Evolutionary conservation across 23 tunicate species (phyloP), one percentile per base, ranked within the genome.

Genomic region (Trididemnum nubilum): DNA sequence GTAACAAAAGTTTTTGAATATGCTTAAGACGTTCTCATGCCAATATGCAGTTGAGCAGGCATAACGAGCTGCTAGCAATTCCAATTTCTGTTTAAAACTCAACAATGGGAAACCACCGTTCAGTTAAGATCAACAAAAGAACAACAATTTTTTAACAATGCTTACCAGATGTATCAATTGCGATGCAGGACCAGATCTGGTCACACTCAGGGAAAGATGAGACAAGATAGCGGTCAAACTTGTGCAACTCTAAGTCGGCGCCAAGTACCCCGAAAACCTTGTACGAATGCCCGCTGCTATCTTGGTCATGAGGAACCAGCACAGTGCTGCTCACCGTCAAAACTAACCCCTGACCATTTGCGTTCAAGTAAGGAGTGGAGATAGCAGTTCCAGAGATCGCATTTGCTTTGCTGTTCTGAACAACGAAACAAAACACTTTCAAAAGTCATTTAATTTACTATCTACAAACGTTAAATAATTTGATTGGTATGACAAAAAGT

Each of bases 321-420:
- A 90, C 52, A 9, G 90, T 87, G 60, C 79, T 67, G 50, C 90
- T 91, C 5, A 91, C 38, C n/a, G 90, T 91, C 25, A 91, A 30
- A 3, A 91, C 82, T 0, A 91, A 71, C n/a, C 83, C 87, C 7
- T 49, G 87, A 19, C 86, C 83, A 75, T 72, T 81, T 34, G 90
- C 90, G 63, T 91, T 90, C 36, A 85, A 35, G 38, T 91, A 91
- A 2, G 97, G 97, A 33, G 97, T 84, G 21, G 97, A 91, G 9
- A 91, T 57, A 18, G 90, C 90, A 34, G 86, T 85, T 30, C 38
- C 74, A 33, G 25, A 4, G 22, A 24, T 74, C 7, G 22, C 80
- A 51, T 0, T 71, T 27, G 0, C 50, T 71, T 15, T 34, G 28
- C 44, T 34, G 15, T 28, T 44, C 77, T 71, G 29, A 9, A 44